These are phyloP conservation scores for Drosophila kohkoa DNA, from an alignment of 1,140 invertebrate genomes.

Conservation along the genomic window DNA sequence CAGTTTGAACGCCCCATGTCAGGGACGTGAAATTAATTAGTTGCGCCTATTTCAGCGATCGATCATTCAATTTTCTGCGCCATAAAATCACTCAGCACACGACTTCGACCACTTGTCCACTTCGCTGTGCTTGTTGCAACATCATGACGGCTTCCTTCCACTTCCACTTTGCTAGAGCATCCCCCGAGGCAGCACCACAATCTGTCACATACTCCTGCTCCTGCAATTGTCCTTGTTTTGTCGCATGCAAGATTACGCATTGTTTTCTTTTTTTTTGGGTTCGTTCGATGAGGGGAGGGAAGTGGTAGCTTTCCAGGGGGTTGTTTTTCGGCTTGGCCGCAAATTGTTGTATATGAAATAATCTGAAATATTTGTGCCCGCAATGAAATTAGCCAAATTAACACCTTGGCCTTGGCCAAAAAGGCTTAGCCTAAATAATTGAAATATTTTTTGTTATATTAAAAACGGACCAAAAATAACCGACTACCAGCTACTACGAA, in stretches of 20 bases:
- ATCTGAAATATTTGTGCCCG: slow-evolving; percentile 77
- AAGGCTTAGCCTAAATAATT: slow-evolving; percentile 75
- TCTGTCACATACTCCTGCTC: slow-evolving; percentile 64
- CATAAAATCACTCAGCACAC: slow-evolving; percentile 64
- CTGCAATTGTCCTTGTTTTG: not conserved
- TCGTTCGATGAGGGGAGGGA: not conserved
- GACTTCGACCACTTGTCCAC: slow-evolving; percentile 59
- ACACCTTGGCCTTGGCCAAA: slow-evolving; percentile 65
- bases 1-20: slow-evolving; percentile 54
- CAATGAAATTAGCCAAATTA: slow-evolving; percentile 83
- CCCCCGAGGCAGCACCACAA: slow-evolving; percentile 30
- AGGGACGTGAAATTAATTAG: slow-evolving; percentile 69
- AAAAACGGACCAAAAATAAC: slow-evolving; percentile 53
- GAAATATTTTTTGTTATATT: slow-evolving; percentile 81
- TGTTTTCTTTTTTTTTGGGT: not conserved
- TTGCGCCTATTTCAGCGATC: slow-evolving; percentile 79
- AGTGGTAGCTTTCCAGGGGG: not conserved
- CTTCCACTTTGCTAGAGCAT: slow-evolving; percentile 25
- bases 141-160: slow-evolving; percentile 6
- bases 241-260: slow-evolving; percentile 27
- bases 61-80: slow-evolving; percentile 81
- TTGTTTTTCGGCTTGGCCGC: slow-evolving; percentile 42
- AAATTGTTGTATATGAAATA: slow-evolving; percentile 78
- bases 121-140: slow-evolving; percentile 44
- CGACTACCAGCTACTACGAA: not conserved